These are phyloP conservation scores for Homarus americanus DNA, from an alignment of 1,140 invertebrate genomes.

Conservation along the genomic window DNA sequence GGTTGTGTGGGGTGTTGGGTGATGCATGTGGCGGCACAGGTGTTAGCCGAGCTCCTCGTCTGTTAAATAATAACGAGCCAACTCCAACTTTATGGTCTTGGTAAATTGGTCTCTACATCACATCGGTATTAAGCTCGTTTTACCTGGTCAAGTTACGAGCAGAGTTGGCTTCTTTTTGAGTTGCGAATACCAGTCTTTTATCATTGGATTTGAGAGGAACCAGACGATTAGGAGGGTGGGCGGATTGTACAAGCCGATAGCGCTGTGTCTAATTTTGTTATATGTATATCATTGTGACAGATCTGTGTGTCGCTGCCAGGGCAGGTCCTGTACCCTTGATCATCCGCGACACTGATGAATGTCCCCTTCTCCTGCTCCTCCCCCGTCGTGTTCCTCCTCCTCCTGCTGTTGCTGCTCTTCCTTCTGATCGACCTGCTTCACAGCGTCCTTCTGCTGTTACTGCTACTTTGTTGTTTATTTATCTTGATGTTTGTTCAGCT, in stretches of 20 bases:
- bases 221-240: constrained; percentile 4
- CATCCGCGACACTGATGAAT: constrained; percentile 34
- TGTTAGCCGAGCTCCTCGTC: constrained; percentile 36
- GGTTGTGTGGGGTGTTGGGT: not conserved
- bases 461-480: too few relatives aligned
- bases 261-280: constrained; percentile 24
- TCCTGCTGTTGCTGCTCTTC: not conserved
- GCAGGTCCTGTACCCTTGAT: constrained; percentile 9
- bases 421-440: too few relatives aligned
- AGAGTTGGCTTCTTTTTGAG: constrained; percentile 44
- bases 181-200: constrained; percentile 50
- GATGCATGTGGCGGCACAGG: constrained; percentile 40
- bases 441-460: too few relatives aligned
- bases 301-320: constrained; percentile 17
- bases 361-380: not conserved
- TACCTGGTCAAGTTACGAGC: constrained; percentile 41
- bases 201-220: constrained; percentile 47
- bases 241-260: constrained; percentile 18
- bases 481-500: too few relatives aligned
- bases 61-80: constrained; percentile 58
- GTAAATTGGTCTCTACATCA: constrained; percentile 60
- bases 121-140: constrained; percentile 60
- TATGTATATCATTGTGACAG: constrained; percentile 22
- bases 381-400: not conserved
- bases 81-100: constrained; percentile 52